phyloP scores from a whole-genome alignment of 2,888 invertebrate species.

The Hypomecis punctinalis region DNA sequence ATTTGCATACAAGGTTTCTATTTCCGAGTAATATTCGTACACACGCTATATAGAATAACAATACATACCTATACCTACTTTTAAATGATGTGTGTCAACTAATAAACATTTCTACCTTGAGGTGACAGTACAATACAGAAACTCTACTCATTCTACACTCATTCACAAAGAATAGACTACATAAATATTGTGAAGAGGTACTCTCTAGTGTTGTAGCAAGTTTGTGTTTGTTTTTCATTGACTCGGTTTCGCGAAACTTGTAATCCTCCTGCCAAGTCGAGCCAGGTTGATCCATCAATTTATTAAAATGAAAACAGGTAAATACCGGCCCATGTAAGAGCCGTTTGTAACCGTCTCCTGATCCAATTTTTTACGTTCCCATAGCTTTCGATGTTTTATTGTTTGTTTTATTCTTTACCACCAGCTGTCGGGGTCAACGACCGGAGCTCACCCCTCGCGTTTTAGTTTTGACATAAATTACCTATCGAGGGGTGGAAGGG shows the following conservation, averaged over 20 bases:
- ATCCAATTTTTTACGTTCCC: slow-evolving; percentile 21
- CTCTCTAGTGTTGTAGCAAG: too few relatives aligned
- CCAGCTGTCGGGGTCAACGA: slow-evolving; percentile 74
- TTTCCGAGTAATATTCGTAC: slow-evolving; percentile 20
- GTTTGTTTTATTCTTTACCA: slow-evolving; percentile 38
- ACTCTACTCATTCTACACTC: too few relatives aligned
- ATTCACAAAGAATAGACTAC: too few relatives aligned
- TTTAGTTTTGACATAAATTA: slow-evolving; percentile 47
- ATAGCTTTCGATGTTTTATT: slow-evolving; percentile 37
- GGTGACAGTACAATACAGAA: too few relatives aligned
- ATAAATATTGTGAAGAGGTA: too few relatives aligned
- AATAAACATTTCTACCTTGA: neutral
- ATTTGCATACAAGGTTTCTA: slow-evolving; percentile 37
- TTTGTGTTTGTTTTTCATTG: neutral
- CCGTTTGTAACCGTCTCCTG: slow-evolving; percentile 8
- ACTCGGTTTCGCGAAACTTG: neutral
- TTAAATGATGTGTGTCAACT: neutral
- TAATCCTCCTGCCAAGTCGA: neutral
- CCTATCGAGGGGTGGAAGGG: slow-evolving; percentile 44
- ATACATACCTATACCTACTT: slow-evolving; percentile 1
- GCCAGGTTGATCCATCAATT: neutral
- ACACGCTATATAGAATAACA: slow-evolving; percentile 4
- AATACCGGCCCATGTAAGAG: neutral
- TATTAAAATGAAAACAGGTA: neutral
- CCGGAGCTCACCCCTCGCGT: slow-evolving; percentile 62